These are phyloP conservation scores for Paraescarpia echinospica DNA, from an alignment of 1,140 invertebrate genomes.

Conservation along the genomic window DNA sequence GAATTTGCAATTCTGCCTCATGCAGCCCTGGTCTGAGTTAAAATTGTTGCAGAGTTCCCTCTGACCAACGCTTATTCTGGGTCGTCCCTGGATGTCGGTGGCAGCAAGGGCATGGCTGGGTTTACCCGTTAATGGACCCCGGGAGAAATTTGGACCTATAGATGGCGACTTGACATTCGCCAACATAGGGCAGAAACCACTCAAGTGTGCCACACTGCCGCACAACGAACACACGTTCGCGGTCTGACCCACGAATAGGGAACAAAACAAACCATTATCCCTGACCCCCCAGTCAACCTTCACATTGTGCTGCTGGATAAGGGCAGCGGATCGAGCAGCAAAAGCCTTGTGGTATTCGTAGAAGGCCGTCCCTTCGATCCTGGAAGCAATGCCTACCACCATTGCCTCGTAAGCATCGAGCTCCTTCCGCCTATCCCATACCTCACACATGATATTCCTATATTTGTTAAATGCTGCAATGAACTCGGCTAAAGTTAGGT, in stretches of 20 bases:
- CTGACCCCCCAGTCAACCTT: background rate
- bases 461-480: conserved; percentile 9
- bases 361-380: background rate
- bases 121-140: background rate
- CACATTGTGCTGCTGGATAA: background rate
- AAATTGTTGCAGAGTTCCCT: conserved; percentile 1
- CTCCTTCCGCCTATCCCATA: background rate
- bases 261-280: background rate
- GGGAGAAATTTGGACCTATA: background rate
- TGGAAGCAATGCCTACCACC: background rate
- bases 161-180: background rate
- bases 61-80: background rate
- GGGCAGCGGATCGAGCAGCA: background rate
- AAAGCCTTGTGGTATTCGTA: conserved; percentile 15
- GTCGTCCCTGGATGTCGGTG: background rate
- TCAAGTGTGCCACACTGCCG: background rate
- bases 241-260: background rate
- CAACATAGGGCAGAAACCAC: background rate
- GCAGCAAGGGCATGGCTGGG: background rate
- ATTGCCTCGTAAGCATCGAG: background rate
- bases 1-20: background rate
- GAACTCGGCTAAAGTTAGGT: background rate
- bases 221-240: conserved; percentile 6
- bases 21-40: background rate
- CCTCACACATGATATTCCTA: background rate